phyloP scores from a whole-genome alignment of 2,113 vertebrate species.

The Astur gentilis region DNA sequence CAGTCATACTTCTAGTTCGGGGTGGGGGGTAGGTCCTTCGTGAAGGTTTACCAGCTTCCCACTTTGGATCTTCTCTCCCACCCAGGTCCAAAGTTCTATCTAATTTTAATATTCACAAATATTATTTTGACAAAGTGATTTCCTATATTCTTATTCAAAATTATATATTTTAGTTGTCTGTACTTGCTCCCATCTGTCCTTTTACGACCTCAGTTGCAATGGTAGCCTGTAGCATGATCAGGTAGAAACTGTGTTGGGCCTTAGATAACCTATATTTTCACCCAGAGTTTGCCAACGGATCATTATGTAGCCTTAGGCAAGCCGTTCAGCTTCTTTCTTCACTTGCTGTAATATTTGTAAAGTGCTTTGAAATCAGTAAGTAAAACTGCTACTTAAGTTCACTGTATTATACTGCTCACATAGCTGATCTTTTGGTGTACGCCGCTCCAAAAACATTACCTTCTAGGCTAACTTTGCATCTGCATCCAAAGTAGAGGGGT shows the following conservation, averaged over 20 bases:
- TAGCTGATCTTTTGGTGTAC: not conserved
- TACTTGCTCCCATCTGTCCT: not conserved
- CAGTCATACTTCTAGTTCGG: not conserved
- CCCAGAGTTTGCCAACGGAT: not conserved
- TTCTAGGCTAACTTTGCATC: not conserved
- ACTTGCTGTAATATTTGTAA: not conserved
- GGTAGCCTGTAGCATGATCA: not conserved
- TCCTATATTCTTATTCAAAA: not conserved
- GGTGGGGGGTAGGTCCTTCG: fast-evolving
- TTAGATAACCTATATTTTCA: not conserved
- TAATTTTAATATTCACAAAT: not conserved
- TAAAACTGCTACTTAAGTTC: not conserved
- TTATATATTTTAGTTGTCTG: not conserved
- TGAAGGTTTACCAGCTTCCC: not conserved
- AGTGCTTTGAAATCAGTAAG: not conserved
- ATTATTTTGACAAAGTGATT: not conserved
- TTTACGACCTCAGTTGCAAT: not conserved
- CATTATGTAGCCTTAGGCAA: not conserved
- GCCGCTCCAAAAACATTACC: not conserved
- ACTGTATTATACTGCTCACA: not conserved
- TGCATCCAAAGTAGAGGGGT: not conserved
- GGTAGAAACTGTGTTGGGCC: not conserved
- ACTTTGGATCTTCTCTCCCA: not conserved
- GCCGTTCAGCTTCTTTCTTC: not conserved
- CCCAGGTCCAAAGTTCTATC: not conserved